phyloP scores from a whole-genome alignment of 64 coral and sea anemone species.

The Astreopora myriophthalma region DNA sequence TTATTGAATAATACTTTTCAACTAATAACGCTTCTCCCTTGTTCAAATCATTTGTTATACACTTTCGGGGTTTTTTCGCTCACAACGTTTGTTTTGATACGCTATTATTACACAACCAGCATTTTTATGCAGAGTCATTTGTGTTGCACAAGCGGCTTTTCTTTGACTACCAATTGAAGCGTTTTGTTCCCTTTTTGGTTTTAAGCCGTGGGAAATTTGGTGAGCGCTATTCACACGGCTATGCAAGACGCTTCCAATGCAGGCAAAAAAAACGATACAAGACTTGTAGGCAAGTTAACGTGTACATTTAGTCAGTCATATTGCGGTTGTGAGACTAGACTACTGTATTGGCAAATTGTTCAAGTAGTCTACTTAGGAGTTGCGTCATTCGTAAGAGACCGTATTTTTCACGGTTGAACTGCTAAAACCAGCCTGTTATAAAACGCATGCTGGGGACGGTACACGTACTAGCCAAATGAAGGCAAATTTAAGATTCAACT shows the following conservation, averaged over 20 bases:
- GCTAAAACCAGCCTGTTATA: not conserved
- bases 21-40: too few relatives aligned
- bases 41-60: too few relatives aligned
- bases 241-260: not conserved
- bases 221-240: not conserved
- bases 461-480: not conserved
- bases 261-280: not conserved
- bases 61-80: too few relatives aligned
- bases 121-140: too few relatives aligned
- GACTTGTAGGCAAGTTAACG: not conserved
- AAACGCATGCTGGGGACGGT: too few relatives aligned
- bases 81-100: too few relatives aligned
- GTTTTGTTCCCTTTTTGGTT: not conserved
- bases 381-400: not conserved
- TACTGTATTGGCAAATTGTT: not conserved
- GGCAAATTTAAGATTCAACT: too few relatives aligned
- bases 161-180: not conserved
- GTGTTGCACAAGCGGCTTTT: too few relatives aligned
- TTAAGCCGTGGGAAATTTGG: not conserved
- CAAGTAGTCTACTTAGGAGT: not conserved
- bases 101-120: not conserved
- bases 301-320: not conserved
- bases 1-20: too few relatives aligned
- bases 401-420: not conserved
- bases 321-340: not conserved